Percentiles rank a stretch among this genome's conserved stretches.
phyloP scores from a whole-genome alignment of 2,113 vertebrate genomes.

The Misgurnus anguillicaudatus region DNA sequence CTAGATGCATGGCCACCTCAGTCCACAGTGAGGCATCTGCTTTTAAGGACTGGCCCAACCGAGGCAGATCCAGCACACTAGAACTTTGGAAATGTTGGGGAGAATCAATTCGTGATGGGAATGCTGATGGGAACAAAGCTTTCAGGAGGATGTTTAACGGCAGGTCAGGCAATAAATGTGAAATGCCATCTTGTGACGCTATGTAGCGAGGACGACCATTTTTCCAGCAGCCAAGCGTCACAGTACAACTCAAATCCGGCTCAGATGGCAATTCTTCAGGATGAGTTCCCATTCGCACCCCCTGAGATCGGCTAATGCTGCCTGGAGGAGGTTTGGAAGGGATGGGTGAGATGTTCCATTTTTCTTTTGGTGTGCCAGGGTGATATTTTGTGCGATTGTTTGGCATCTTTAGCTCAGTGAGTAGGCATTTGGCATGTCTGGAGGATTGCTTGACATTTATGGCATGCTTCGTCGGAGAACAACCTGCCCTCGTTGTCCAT shows the following conservation, averaged over 20 bases:
- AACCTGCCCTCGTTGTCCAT: constrained; percentile 62
- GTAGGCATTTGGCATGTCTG: not conserved
- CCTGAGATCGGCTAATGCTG: constrained; percentile 47
- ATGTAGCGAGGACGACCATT: constrained; percentile 41
- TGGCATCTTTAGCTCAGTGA: not conserved
- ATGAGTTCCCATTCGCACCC: constrained; percentile 51
- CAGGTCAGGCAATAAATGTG: constrained; percentile 53
- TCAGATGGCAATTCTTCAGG: constrained; percentile 30
- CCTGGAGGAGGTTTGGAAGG: constrained; percentile 28
- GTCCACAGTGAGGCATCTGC: constrained; percentile 63
- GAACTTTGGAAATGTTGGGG: constrained; percentile 50
- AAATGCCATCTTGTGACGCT: constrained; percentile 53
- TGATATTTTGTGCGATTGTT: constrained; percentile 7
- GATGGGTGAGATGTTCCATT: constrained; percentile 40
- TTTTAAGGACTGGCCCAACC: constrained; percentile 26
- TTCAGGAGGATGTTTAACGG: constrained; percentile 62
- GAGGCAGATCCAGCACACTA: constrained; percentile 58
- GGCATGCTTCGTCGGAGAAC: constrained; percentile 45
- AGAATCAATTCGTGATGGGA: constrained; percentile 58
- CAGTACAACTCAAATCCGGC: constrained; percentile 54
- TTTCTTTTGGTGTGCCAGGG: not conserved
- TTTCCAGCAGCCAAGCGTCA: constrained; percentile 47
- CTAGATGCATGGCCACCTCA: constrained; percentile 71
- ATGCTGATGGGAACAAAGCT: constrained; percentile 64
- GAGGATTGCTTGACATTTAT: constrained; percentile 17